Base-by-base conservation (phyloP, 1,140 invertebrate genomes). In the Lordiphosa mommai region DNA sequence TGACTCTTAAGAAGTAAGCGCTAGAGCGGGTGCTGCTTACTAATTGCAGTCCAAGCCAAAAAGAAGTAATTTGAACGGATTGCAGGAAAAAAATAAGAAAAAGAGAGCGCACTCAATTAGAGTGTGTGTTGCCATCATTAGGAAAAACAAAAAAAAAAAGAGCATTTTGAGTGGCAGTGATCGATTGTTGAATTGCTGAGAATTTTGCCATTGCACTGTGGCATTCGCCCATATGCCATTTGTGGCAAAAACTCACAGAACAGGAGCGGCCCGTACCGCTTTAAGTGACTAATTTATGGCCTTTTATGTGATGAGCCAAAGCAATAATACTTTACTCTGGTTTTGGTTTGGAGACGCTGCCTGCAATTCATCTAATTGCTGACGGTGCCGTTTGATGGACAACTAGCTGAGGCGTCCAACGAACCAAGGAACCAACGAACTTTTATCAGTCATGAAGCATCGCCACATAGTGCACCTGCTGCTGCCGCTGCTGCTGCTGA, bases 281-380 rank as follows among this genome's bases (percentile, higher is more conserved):
- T 84, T 84, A 76, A 82, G 71, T 82, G 76, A 84, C 77, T 84
- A 82, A 82, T 82, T 82, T 82, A 82, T 82, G 77, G 77, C 76
- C 76, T 84, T 82, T 82, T 82, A 84, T 82, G 76, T 67, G 57
- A 50, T 10, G 56, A 53, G 71, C 71, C 67, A 70, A 69, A 63
- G 58, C 66, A 70, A 69, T 70, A 70, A 69, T 67, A 67, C 52
- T 66, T 64, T 33, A 33, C 46, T 61, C 58, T 61, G 32, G 32
- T 43, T 44, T 50, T 17, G 43, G 49, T 46, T 59, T 60, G 10
- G 55, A 43, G n/a, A 51, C 47, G 56, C n/a, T 7, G 30, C 36
- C 36, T 70, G 61, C 73, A 69, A 80, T 77, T 68, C 60, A 46
- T 68, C 61, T 73, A 72, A 73, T 72, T 72, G 70, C 57, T 47